phyloP scores from a whole-genome alignment of 2,888 invertebrate species.

The Caenorhabditis zanzibari region DNA sequence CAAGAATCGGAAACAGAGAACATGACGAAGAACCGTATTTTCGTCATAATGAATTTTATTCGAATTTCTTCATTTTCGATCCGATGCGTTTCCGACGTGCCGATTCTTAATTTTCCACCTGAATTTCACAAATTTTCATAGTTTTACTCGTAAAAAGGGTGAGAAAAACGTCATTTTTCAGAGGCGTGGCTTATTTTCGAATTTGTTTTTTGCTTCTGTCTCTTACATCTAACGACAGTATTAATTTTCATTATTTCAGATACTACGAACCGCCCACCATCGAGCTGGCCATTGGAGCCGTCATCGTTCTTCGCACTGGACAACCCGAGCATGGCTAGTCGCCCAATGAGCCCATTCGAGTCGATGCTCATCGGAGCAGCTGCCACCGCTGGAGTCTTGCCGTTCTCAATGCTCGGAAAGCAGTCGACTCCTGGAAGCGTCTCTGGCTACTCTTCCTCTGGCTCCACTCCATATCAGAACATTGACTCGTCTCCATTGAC shows the following conservation, averaged over 20 bases:
- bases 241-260: constrained; percentile 20
- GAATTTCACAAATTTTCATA: too few relatives aligned
- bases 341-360: constrained; percentile 62
- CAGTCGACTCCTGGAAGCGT: constrained; percentile 50
- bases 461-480: constrained; percentile 57
- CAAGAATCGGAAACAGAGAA: too few relatives aligned
- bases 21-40: background rate
- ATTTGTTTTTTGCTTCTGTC: too few relatives aligned
- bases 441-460: constrained; percentile 44
- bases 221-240: too few relatives aligned
- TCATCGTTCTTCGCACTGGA: constrained; percentile 68
- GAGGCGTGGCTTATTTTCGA: too few relatives aligned
- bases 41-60: too few relatives aligned
- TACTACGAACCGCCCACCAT: constrained; percentile 64
- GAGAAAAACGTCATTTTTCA: too few relatives aligned
- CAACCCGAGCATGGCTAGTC: constrained; percentile 19
- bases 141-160: too few relatives aligned
- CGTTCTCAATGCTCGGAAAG: constrained; percentile 51
- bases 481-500: constrained; percentile 33
- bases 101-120: too few relatives aligned
- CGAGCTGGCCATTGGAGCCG: constrained; percentile 77
- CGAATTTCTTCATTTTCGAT: too few relatives aligned
- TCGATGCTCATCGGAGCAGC: constrained; percentile 54
- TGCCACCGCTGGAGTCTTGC: constrained; percentile 30
- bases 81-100: too few relatives aligned